Base-by-base conservation (phyloP, 2,797 vertebrate species). In the Gymnocypris eckloni region DNA sequence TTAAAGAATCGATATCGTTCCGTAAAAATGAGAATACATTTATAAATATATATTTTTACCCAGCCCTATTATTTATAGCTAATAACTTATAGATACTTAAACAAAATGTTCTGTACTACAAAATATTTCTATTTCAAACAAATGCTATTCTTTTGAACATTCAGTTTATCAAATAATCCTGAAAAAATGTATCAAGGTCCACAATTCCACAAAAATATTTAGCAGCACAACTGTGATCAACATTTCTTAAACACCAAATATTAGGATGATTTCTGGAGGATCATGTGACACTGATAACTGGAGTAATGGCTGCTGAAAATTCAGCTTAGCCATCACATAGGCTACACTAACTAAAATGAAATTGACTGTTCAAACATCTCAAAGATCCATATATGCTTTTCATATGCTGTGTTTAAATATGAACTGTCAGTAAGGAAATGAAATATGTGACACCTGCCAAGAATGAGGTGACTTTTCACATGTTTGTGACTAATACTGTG, bases 361-460 rank as follows among this genome's bases (percentile, higher is more conserved):
- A 82, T 61, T 1, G 45, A 48, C 81, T 33, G 9, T 33, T 80
- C 28, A 37, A 71, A 56, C 22, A 39, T 61, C 22, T 73, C n/a
- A 45, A 72, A 45, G 41, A 83, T 73, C 41, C 56, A 16, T 48
- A 50, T 37, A 22, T 56, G 71, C 54, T 2, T 41, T 43, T 59
- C n/a, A 72, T 28, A 75, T 22, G 5, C 43, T 64, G 43, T 9
- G 25, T 82, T 45, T 82, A 43, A 82, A 71, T 56, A 37, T 28
- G 50, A 25, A 37, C 20, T 41, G 10, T 43, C 18, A 73, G 8
- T 28, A 56, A 73, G 20, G 3, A 59, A 59, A 82, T 45, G 0
- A 59, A 59, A 28, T 72, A 18, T 10, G 4, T 72, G 41, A 75
- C 43, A 77, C 13, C 33, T 52, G 45, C 8, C 22, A 67, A 66